Base-by-base conservation (phyloP, 2,888 invertebrate species). In the Nemoura dubitans region DNA sequence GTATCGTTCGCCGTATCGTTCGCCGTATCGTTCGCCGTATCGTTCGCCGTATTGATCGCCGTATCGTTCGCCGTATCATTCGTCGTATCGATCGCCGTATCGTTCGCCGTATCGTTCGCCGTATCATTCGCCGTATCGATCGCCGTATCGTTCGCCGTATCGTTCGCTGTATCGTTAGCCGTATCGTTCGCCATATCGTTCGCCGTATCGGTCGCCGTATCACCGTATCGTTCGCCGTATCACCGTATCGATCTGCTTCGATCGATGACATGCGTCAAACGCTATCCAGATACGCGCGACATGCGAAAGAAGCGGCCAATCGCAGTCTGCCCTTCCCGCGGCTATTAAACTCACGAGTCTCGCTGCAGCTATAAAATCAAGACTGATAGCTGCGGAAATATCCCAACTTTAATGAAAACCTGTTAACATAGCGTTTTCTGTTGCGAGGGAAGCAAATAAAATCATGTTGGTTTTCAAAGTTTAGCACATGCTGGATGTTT, bases 391-490 rank as follows among this genome's bases (percentile, higher is more conserved):
- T 5, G 28, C 84, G 84, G 59, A 84, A 84, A 84, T 84, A 84
- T 25, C 43, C 29, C 25, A 29, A 76, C 28, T 84, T 84, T 84
- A 84, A 84, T 84, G 84, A 84, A 84, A 84, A 84, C 27, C 84
- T 84, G 84, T 84, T 84, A 84, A 84, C 76, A 84, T 26, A 27
- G 28, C 76, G 59, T 59, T 84, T 59, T 76, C 76, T 84, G 59
- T 29, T 27, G 28, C n/a, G 1, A 21, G 59, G 21, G 21, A 59
- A 21, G 16, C 21, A 59, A 59, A 59, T 59, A 59, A 59, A 59
- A 59, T 21, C 59, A 21, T 14, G 2, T 59, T 21, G 59, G 14
- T 59, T 59, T 59, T 2, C 10, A 10, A 59, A 59, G 59, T 21
- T 10, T 59, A 59, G 14, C 21, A 14, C 59, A 21, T 59, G 14